These are phyloP conservation scores for Okamejei kenojei DNA, from an alignment of 2,797 vertebrate genomes.

Conservation along the genomic window DNA sequence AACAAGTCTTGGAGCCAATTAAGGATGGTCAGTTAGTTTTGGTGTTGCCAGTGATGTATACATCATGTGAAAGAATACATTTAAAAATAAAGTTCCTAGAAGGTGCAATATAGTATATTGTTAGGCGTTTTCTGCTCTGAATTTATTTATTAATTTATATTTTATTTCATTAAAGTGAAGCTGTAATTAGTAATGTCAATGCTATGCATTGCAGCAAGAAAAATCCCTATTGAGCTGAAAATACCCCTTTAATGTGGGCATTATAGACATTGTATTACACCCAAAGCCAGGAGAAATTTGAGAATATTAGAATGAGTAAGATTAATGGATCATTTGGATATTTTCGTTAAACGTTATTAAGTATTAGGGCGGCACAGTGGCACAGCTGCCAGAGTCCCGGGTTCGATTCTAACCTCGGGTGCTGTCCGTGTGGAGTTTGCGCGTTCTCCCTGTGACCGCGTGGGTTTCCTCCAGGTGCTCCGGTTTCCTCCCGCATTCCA, in stretches of 20 bases:
- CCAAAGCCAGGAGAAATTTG: neutral
- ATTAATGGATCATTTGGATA: conserved; percentile 1
- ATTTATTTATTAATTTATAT: conserved; percentile 28
- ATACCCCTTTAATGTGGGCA: neutral
- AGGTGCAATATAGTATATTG: neutral
- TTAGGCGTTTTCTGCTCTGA: neutral
- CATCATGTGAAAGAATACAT: no score
- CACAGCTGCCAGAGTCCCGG: no score
- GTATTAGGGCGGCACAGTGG: no score
- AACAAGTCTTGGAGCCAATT: no score
- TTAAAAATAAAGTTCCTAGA: neutral
- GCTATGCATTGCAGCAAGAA: conserved; percentile 17
- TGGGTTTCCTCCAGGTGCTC: no score
- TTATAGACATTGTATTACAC: neutral
- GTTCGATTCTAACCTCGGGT: no score
- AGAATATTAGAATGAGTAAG: neutral
- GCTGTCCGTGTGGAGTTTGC: no score
- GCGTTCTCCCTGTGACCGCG: no score
- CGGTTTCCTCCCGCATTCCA: no score
- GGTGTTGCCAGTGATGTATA: neutral
- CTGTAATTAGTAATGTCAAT: neutral
- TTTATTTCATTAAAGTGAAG: neutral
- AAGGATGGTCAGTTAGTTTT: no score
- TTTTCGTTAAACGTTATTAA: no score
- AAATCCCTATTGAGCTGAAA: neutral